Conservation (phyloP, 2,888 invertebrate species). For the Diploptera punctata region DNA sequence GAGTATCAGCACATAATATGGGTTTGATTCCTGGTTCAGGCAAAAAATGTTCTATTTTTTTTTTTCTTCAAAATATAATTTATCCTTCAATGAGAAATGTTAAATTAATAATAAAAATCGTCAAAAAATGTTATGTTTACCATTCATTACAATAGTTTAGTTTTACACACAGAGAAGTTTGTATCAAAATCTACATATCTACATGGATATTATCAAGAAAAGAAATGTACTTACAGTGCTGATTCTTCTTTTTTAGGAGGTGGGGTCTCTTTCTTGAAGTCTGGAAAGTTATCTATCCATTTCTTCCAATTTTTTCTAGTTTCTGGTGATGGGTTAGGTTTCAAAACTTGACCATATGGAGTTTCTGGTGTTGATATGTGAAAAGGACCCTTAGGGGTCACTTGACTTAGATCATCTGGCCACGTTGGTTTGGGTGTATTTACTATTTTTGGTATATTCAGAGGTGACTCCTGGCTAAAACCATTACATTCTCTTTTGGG, state of each 20-base stretch:
- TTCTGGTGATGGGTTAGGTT: constrained; percentile 58
- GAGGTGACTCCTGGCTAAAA: constrained; percentile 36
- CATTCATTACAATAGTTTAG: too few relatives aligned
- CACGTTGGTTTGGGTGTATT: neutral
- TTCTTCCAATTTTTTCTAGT: constrained; percentile 59
- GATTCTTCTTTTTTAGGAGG: neutral
- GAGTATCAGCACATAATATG: too few relatives aligned
- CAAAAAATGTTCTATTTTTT: too few relatives aligned
- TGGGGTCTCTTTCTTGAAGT: constrained; percentile 47
- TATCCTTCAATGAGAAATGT: too few relatives aligned
- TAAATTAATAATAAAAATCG: too few relatives aligned
- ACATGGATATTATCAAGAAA: neutral
- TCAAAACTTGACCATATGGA: constrained; percentile 60
- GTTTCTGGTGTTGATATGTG: constrained; percentile 62
- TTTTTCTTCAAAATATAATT: too few relatives aligned
- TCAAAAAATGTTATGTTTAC: too few relatives aligned
- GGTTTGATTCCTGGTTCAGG: too few relatives aligned
- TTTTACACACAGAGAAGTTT: too few relatives aligned
- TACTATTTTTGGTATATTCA: constrained; percentile 12
- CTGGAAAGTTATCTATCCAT: constrained; percentile 59
- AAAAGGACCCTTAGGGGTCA: constrained; percentile 55
- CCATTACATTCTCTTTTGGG: neutral
- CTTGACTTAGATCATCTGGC: constrained; percentile 27
- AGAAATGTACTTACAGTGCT: neutral
- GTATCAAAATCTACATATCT: neutral